Evolutionary conservation across 2,888 invertebrate genomes (phyloP).

Genomic region (Drosophila borealis): DNA sequence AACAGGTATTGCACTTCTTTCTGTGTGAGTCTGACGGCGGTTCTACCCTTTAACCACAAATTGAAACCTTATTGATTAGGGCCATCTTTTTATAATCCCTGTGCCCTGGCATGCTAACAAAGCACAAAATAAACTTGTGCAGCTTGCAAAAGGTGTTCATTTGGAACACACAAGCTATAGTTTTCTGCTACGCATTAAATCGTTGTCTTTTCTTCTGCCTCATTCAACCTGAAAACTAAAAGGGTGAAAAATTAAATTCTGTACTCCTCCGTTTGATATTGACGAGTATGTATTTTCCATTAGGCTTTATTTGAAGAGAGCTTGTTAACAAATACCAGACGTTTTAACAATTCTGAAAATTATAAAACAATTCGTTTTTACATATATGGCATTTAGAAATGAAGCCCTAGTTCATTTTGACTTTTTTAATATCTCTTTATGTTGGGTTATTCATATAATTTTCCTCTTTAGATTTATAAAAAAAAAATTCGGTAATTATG

Average conservation of each 20-base stretch:
- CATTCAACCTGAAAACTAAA: neutral
- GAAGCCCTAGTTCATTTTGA: no score
- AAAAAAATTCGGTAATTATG: no score
- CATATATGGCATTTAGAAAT: no score
- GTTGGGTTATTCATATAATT: no score
- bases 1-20: constrained; percentile 54
- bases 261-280: no score
- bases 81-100: constrained; percentile 7
- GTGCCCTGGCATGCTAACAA: neutral
- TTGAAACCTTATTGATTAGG: constrained; percentile 36
- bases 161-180: constrained; percentile 1
- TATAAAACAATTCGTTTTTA: no score
- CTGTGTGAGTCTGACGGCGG: neutral
- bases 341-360: no score
- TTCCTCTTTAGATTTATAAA: no score
- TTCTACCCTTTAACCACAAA: constrained; percentile 17
- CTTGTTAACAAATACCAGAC: no score
- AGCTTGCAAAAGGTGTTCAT: neutral
- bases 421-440: no score
- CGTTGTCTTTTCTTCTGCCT: neutral
- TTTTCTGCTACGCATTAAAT: neutral
- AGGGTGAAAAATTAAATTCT: neutral
- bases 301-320: no score
- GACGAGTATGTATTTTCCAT: no score
- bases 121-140: constrained; percentile 1